phyloP scores from a whole-genome alignment of 2,888 invertebrate species.

The Entomobrya multifasciata region DNA sequence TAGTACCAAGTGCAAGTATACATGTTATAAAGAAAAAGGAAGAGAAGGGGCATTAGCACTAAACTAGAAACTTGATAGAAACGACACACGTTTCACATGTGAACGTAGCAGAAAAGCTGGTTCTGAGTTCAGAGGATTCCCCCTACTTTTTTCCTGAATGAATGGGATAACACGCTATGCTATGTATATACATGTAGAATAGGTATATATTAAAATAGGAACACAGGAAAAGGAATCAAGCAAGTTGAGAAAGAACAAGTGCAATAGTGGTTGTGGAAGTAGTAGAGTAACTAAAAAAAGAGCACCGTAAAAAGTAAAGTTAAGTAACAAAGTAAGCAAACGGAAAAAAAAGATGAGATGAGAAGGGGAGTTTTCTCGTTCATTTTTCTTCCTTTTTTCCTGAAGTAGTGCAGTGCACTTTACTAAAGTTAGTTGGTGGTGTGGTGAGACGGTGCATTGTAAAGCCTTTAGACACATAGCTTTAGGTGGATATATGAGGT shows the following conservation, averaged over 20 bases:
- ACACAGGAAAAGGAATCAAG: not conserved
- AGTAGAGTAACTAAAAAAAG: not conserved
- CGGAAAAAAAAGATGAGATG: not conserved
- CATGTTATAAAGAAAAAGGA: not conserved
- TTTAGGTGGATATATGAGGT: not conserved
- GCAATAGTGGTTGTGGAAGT: conserved; percentile 1
- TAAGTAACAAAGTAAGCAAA: conserved; percentile 48
- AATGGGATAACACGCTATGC: not conserved
- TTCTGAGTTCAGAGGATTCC: not conserved
- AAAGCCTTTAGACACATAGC: not conserved
- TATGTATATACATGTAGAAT: not conserved
- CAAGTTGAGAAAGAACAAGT: conserved; percentile 18
- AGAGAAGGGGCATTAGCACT: not conserved
- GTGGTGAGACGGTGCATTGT: not conserved
- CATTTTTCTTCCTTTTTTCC: conserved; percentile 28
- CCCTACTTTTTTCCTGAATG: conserved; percentile 24
- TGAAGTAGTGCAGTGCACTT: conserved; percentile 27
- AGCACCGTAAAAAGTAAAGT: conserved; percentile 2
- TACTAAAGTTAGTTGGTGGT: conserved; percentile 13
- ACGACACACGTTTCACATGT: too few species aligned
- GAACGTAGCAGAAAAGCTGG: not conserved
- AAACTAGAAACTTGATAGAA: too few species aligned
- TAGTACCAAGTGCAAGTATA: not conserved
- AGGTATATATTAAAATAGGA: not conserved
- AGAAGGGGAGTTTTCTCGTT: conserved; percentile 56